Base-by-base conservation (phyloP, 2,888 invertebrate species). In the Belgica antarctica region DNA sequence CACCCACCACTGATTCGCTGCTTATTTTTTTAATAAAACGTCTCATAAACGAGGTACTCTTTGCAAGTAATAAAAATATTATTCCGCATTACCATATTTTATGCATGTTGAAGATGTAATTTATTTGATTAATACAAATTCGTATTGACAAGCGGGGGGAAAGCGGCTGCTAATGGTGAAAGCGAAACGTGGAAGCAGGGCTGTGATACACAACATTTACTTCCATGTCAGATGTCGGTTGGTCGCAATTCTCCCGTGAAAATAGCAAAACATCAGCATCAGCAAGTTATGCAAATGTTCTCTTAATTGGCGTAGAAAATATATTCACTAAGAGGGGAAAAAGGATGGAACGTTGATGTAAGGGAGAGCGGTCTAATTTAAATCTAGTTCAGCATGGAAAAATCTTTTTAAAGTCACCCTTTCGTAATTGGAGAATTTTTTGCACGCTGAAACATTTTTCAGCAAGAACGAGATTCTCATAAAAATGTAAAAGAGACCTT, bases 81-180 rank as follows among this genome's bases (percentile, higher is more conserved):
- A 63, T 36, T 63, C 28, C 31, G 24, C 57, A 68, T 59, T 62
- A 24, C 8, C 57, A 68, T 57, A 57, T 31, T 68, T 34, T 25
- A 66, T 47, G 8, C 47, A 68, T 57, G 41, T 22, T 22, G 24
- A 4, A 65, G 15, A 46, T 65, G 41, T 65, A 68, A 57, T 65
- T 65, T 65, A 68, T 68, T 68, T 68, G 57, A 57, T 66, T 66
- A 66, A 66, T 46, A 46, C 28, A 66, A 66, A 66, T 47, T 66
- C 47, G 28, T 52, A 57, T 59, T 68, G 68, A 68, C 52, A 68
- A 17, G 31, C 8, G 27, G 52, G 15, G 15, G n/a, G 41, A 41
- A 41, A 41, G 41, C 3, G 41, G 12, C 10, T 41, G 15, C 3
- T 4, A 41, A 12, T 3, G 15, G 41, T 10, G 41, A 41, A 41